Evolutionary conservation across 64 coral and sea anemone genomes (phyloP), one percentile per base, ranked within the genome.

Genomic region (Catalaphyllia jardinei): DNA sequence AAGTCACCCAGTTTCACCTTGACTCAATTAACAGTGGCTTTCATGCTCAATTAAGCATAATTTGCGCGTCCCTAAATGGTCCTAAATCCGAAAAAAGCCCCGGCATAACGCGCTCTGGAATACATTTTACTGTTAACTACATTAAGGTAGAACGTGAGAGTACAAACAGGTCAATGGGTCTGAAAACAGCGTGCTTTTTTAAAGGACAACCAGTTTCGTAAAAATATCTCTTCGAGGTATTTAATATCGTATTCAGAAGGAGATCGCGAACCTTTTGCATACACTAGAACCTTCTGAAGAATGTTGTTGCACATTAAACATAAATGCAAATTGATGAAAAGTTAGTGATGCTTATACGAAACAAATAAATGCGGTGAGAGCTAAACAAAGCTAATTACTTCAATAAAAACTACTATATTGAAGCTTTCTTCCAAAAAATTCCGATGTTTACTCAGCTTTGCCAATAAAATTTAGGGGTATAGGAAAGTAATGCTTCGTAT

Each of bases 321-420:
- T 14, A 69, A 69, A 85, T 85, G 81, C 81, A 85, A 85, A 85
- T 71, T 85, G 16, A 5, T 7, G 24, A 22, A 71, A 85, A 80
- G 78, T 61, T 80, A 31, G 65, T 25, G 65, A 27, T 25, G 65
- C 22, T 10, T 24, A 69, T 69, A n/a, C 9, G 65, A 69, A 69
- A 67, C 63, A 69, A 69, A 69, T 80, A 16, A 54, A 61, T 18
- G 46, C n/a, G 62, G 15, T 83, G 80, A 39, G 17, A 67, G 80
- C 19, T 28, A 12, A 31, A 71, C 62, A 71, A 52, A 28, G 38
- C 22, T 9, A 71, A n/a, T 2, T 20, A 67, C 63, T 60, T 31
- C 25, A 19, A 62, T 60, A 22, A 80, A 79, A 60, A 18, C 74
- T 17, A 11, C 29, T 61, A 60, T 61, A 57, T 80, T 61, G 59